These are phyloP conservation scores for Stenchaetothrips biformis DNA, from an alignment of 2,888 invertebrate species.

Conservation along the genomic window DNA sequence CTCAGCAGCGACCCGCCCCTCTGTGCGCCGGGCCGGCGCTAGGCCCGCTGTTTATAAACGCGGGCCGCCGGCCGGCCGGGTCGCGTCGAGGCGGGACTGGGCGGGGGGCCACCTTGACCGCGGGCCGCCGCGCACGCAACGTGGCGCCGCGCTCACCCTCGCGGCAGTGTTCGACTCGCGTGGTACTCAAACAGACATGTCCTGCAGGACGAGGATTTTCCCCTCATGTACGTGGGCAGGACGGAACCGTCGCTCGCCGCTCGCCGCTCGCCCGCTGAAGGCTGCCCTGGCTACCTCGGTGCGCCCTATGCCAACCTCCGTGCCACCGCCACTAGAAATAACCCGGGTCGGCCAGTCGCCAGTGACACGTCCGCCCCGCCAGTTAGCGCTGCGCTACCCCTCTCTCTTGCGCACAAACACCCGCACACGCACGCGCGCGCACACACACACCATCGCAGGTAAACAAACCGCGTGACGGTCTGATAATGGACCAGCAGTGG, in stretches of 20 bases:
- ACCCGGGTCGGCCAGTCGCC: too few species aligned
- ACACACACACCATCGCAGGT: neutral
- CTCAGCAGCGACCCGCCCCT: neutral
- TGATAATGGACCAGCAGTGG: neutral
- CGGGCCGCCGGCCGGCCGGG: neutral
- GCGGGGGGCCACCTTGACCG: neutral
- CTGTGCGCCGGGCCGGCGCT: neutral
- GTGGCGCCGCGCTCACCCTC: neutral
- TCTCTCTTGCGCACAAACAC: neutral
- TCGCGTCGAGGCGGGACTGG: neutral
- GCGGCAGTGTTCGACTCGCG: too few species aligned
- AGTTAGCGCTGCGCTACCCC: neutral
- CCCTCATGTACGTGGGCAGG: too few species aligned
- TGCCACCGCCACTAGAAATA: too few species aligned
- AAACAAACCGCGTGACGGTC: constrained; percentile 3
- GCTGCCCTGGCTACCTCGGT: too few species aligned
- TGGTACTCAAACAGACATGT: too few species aligned
- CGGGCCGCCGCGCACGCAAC: neutral
- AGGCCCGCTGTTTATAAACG: neutral
- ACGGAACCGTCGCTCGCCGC: too few species aligned
- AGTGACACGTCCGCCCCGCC: neutral
- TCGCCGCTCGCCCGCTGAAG: too few species aligned
- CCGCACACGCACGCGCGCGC: neutral
- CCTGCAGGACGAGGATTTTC: too few species aligned
- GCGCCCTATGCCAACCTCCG: too few species aligned